Evolutionary conservation across 2,888 invertebrate genomes (phyloP).

Genomic region (Cerastis rubricosa): DNA sequence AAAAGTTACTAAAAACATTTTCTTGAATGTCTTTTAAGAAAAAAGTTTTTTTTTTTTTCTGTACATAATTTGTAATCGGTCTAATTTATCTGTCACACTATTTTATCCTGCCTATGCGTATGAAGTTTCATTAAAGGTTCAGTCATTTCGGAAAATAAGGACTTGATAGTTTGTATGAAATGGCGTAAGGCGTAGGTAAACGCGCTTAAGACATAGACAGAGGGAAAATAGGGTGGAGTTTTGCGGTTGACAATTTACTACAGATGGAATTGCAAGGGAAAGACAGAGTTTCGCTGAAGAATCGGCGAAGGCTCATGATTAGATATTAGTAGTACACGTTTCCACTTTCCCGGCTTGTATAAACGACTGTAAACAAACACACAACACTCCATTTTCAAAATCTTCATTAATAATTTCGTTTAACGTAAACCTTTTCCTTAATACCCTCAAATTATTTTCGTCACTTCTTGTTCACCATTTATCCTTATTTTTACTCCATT

Average conservation of each 20-base stretch:
- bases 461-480: background rate
- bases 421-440: background rate
- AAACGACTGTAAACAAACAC: background rate
- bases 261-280: background rate
- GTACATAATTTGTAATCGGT: too few relatives aligned
- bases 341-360: background rate
- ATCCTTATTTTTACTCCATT: conserved; percentile 3
- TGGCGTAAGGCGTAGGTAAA: too few relatives aligned
- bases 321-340: background rate
- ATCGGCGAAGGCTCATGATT: background rate
- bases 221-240: background rate
- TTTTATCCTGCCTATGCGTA: too few relatives aligned
- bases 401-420: background rate
- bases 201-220: too few relatives aligned
- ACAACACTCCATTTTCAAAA: background rate
- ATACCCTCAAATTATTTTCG: background rate
- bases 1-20: too few relatives aligned
- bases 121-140: too few relatives aligned
- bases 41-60: too few relatives aligned
- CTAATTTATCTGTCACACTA: too few relatives aligned
- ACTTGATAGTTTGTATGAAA: too few relatives aligned
- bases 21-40: too few relatives aligned
- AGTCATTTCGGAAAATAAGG: too few relatives aligned
- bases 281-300: background rate
- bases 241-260: background rate